phyloP scores from a whole-genome alignment of 2,797 vertebrate species.

The Scarus forsteni region DNA sequence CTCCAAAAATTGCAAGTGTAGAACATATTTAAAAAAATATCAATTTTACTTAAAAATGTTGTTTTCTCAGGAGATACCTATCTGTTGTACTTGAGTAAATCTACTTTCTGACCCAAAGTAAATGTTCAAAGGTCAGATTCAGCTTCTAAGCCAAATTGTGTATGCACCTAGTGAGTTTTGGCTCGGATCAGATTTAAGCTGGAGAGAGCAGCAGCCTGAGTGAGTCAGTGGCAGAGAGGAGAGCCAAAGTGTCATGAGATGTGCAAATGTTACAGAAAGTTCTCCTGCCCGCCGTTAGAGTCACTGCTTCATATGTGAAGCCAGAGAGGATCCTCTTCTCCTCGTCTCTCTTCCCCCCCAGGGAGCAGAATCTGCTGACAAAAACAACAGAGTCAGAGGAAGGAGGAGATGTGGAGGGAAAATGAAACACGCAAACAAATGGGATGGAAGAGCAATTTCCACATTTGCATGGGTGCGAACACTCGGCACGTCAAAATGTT shows the following conservation, averaged over 20 bases:
- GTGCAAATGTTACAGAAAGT: slow-evolving; percentile 54
- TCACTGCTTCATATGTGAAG: slow-evolving; percentile 28
- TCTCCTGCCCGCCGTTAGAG: slow-evolving; percentile 31
- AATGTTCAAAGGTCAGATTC: not conserved
- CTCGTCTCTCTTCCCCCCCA: slow-evolving; percentile 31
- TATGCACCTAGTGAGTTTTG: slow-evolving; percentile 3
- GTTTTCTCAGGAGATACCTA: not conserved
- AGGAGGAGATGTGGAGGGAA: slow-evolving; percentile 25
- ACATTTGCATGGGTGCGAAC: slow-evolving; percentile 53
- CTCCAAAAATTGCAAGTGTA: too few relatives aligned
- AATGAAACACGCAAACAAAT: slow-evolving; percentile 67
- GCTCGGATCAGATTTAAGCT: slow-evolving; percentile 19
- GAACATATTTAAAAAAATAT: too few relatives aligned
- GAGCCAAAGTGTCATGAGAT: slow-evolving; percentile 29
- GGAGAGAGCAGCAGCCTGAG: slow-evolving; percentile 21
- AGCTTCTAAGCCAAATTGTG: slow-evolving; percentile 1
- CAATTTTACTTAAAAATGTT: too few relatives aligned
- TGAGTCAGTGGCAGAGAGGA: slow-evolving; percentile 24
- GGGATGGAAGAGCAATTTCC: slow-evolving; percentile 49
- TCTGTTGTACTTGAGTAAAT: not conserved
- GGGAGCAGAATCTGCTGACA: slow-evolving; percentile 59
- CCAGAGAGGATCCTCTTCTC: slow-evolving; percentile 28
- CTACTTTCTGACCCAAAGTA: not conserved
- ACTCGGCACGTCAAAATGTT: slow-evolving; percentile 32
- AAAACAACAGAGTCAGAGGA: slow-evolving; percentile 19